Percentiles rank a stretch among this genome's conserved stretches.
Evolutionary conservation across 1,140 invertebrate species (phyloP).

Genomic region (Tetragnatha versicolor): DNA sequence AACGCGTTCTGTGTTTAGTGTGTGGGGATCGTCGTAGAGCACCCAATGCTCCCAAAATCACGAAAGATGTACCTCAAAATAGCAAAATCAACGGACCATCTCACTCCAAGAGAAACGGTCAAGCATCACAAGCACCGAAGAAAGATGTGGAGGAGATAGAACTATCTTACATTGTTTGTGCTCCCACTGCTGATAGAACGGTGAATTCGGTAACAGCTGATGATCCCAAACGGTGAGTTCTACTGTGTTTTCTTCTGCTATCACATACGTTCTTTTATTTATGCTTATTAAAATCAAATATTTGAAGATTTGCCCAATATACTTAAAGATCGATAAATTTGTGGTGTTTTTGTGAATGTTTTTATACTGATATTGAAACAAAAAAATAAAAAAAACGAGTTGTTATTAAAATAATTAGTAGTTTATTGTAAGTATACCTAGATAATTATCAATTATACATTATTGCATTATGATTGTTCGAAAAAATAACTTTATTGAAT

Average conservation of each 20-base stretch:
- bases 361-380: too few relatives aligned
- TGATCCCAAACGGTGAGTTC: slow-evolving; percentile 31
- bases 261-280: background rate
- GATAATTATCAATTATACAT: too few relatives aligned
- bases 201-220: slow-evolving; percentile 47
- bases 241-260: background rate
- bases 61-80: slow-evolving; percentile 17
- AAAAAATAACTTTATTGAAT: too few relatives aligned
- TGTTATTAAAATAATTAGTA: too few relatives aligned
- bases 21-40: slow-evolving; percentile 68
- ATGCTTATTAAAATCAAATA: background rate
- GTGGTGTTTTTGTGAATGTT: background rate
- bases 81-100: slow-evolving; percentile 29
- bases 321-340: background rate
- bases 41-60: background rate
- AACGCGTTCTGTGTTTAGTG: slow-evolving; percentile 78
- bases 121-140: slow-evolving; percentile 12
- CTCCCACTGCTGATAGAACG: slow-evolving; percentile 43
- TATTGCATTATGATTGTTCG: too few relatives aligned
- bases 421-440: too few relatives aligned
- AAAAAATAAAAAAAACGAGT: too few relatives aligned
- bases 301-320: background rate
- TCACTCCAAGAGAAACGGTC: slow-evolving; percentile 24
- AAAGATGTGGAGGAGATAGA: slow-evolving; percentile 51
- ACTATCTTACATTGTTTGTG: slow-evolving; percentile 45